These are phyloP conservation scores for Heterotilapia buettikoferi DNA, from an alignment of 2,113 vertebrate species.

Conservation along the genomic window DNA sequence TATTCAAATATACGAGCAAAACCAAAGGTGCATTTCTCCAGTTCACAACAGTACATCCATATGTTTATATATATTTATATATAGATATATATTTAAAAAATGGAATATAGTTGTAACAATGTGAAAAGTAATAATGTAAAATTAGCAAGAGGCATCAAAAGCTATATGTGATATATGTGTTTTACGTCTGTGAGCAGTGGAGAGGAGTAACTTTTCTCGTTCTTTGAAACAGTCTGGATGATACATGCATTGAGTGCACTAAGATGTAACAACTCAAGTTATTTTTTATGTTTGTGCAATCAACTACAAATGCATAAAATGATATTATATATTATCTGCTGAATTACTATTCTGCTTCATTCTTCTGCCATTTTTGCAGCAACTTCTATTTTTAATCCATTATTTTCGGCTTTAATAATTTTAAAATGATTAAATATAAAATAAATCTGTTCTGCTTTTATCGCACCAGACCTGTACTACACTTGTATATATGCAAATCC, in stretches of 20 bases:
- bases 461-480: rapidly evolving
- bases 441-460: background rate
- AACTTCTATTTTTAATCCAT: background rate
- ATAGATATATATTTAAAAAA: background rate
- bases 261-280: background rate
- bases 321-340: background rate
- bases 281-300: background rate
- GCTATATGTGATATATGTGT: background rate
- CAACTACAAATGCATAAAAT: background rate
- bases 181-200: background rate
- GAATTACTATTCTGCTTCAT: background rate
- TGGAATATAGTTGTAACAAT: background rate
- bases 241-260: background rate
- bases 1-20: background rate
- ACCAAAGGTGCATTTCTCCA: background rate
- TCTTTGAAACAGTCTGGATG: background rate
- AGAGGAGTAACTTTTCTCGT: rapidly evolving
- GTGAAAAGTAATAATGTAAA: background rate
- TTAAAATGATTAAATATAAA: background rate
- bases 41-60: background rate
- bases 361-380: background rate
- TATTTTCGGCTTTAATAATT: background rate
- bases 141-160: background rate
- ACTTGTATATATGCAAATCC: background rate
- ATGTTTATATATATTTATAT: background rate